Evolutionary conservation across 2,797 vertebrate species (phyloP), one percentile per base, ranked within the genome.

Genomic region (Leptodactylus fallax): DNA sequence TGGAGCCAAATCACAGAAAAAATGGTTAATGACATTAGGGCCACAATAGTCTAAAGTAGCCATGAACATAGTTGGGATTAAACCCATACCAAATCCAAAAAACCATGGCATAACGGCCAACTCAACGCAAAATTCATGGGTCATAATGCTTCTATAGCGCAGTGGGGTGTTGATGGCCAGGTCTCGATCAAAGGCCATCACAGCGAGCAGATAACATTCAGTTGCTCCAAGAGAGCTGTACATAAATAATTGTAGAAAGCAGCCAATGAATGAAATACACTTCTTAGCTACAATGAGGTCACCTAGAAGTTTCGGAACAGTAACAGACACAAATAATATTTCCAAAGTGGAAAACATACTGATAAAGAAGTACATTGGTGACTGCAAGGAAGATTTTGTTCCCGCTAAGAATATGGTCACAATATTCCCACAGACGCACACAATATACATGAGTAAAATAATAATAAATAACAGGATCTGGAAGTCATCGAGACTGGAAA

Each of bases 301-400:
- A 11, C 65, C 81, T 21, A 88, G 45, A 25, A 88, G 81, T 49
- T 84, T 84, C 1, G 81, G 87, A 71, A 88, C 25, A 9, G 81
- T 88, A 23, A 78, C 53, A 53, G 81, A 79, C 10, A 84, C 63
- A 84, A 88, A 84, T 1, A 58, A 58, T 2, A 88, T 79, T 84
- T 88, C 87, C 53, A 84, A 69, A 23, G 74, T 11, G 6, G 81
- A 36, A 84, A 88, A 79, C 7, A 69, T 45, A 23, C 60, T 25
- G 25, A 88, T 79, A 49, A 88, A 84, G 58, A 27, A 71, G 72
- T 88, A 88, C 87, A 88, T 88, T 61, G 87, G 87, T 10, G 9
- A 79, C 49, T 88, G 87, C 14, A 88, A 77, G 58, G 81, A 58
- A 51, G 81, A 53, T 25, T 12, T 23, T 7, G 25, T 9, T 11